Conservation (phyloP, 1,140 invertebrate genomes). For the Heterodera carotae region DNA sequence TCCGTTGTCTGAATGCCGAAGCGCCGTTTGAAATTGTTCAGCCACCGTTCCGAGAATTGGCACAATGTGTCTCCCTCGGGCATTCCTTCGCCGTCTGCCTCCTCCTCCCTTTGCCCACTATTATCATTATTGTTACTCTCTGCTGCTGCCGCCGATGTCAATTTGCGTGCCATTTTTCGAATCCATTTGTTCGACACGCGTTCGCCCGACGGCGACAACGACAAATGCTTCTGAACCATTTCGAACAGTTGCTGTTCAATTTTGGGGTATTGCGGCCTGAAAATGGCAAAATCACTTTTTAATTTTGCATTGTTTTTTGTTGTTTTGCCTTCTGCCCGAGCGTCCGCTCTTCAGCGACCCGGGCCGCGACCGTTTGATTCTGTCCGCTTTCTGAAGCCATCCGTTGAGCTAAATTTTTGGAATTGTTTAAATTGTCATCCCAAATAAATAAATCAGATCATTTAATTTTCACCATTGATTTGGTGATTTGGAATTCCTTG, state of each 20-base stretch:
- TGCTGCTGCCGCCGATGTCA: conserved; percentile 39
- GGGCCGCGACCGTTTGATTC: conserved; percentile 48
- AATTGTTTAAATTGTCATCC: conserved; percentile 9
- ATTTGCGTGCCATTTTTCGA: conserved; percentile 45
- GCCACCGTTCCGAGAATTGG: conserved; percentile 56
- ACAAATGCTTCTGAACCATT: conserved; percentile 40
- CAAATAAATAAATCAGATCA: conserved; percentile 30
- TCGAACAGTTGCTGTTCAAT: conserved; percentile 52
- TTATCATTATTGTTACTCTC: not conserved
- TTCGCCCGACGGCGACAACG: conserved; percentile 30
- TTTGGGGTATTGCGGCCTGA: conserved; percentile 53
- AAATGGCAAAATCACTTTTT: not conserved
- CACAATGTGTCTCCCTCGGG: conserved; percentile 33
- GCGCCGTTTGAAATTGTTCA: conserved; percentile 54
- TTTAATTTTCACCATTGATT: conserved; percentile 37
- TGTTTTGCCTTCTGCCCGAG: conserved; percentile 36
- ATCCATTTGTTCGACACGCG: conserved; percentile 50
- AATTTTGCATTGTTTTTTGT: not conserved
- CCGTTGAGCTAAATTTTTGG: conserved; percentile 51
- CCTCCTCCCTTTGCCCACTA: conserved; percentile 25
- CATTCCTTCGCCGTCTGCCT: not conserved
- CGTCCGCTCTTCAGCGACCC: conserved; percentile 53
- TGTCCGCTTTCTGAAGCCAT: conserved; percentile 53
- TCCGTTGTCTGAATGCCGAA: conserved; percentile 39
- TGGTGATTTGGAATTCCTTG: conserved; percentile 43